These are phyloP conservation scores for Apocrypta bakeri DNA, from an alignment of 1,140 invertebrate genomes.

Conservation along the genomic window DNA sequence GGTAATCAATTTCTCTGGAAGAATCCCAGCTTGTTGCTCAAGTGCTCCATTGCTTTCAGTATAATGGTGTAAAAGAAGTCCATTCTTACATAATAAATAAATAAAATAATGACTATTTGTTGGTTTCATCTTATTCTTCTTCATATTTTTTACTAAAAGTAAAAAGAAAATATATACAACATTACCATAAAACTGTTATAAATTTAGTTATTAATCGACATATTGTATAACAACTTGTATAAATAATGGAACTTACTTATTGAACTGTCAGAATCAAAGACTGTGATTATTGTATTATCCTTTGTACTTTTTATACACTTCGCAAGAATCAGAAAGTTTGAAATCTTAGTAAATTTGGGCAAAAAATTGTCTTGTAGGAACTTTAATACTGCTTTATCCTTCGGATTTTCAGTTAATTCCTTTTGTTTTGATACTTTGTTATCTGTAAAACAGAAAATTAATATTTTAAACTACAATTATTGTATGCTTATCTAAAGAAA, in stretches of 20 bases:
- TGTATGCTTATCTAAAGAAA: too few species aligned
- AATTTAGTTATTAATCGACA: not conserved
- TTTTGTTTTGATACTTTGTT: not conserved
- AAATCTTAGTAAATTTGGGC: not conserved
- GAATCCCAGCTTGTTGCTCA: not conserved
- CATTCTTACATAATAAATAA: conserved; percentile 21
- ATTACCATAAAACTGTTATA: too few species aligned
- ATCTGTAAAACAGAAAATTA: conserved; percentile 22
- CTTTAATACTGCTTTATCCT: conserved; percentile 11
- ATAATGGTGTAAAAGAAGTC: conserved; percentile 26
- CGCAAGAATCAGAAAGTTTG: conserved; percentile 32
- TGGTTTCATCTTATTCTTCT: not conserved
- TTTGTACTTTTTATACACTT: conserved; percentile 21
- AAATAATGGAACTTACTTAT: conserved; percentile 24
- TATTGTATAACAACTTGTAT: not conserved
- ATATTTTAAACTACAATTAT: too few species aligned
- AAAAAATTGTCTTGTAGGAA: conserved; percentile 22
- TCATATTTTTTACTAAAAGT: conserved; percentile 6
- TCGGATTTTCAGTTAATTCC: conserved; percentile 7
- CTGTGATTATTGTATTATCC: conserved; percentile 15
- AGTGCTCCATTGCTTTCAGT: conserved; percentile 25
- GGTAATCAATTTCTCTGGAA: conserved; percentile 26
- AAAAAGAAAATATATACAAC: too few species aligned
- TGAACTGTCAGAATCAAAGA: conserved; percentile 29
- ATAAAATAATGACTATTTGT: conserved; percentile 35